A percentile compares a stretch with the other conserved stretches of the same genome.
Conservation (phyloP, 2,888 invertebrate genomes). For the Dynastes hyllus region DNA sequence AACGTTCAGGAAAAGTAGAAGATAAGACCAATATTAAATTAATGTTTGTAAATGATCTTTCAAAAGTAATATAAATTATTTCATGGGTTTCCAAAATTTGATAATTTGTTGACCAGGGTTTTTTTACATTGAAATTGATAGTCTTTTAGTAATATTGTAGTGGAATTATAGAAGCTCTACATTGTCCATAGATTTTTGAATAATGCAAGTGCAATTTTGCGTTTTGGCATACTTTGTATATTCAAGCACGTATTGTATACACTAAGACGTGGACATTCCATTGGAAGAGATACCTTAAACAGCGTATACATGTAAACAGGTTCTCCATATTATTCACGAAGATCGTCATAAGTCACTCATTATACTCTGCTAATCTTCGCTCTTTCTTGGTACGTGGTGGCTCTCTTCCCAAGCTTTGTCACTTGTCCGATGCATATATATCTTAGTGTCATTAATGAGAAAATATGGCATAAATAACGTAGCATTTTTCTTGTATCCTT, state of each 20-base stretch:
- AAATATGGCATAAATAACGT: conserved; percentile 61
- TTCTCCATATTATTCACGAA: conserved; percentile 60
- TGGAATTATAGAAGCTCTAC: too few species aligned
- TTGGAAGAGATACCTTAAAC: conserved; percentile 36
- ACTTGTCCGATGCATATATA: conserved; percentile 59
- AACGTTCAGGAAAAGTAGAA: too few species aligned
- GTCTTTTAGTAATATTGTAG: too few species aligned
- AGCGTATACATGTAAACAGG: conserved; percentile 56
- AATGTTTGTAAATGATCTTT: too few species aligned
- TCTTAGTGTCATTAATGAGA: conserved; percentile 62
- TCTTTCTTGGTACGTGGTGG: conserved; percentile 54
- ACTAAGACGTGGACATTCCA: conserved; percentile 37
- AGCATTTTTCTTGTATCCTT: conserved; percentile 51
- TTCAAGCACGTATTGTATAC: background rate
- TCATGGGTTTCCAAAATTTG: too few species aligned
- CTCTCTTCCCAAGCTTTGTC: conserved; percentile 61
- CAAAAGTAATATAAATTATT: too few species aligned
- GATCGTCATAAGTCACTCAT: conserved; percentile 62
- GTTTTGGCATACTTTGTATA: conserved; percentile 20
- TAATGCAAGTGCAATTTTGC: too few species aligned
- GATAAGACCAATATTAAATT: too few species aligned
- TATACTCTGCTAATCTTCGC: conserved; percentile 60
- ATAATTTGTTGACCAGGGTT: too few species aligned
- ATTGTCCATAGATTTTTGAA: too few species aligned
- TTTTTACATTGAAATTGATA: too few species aligned